Evolutionary conservation across 2,113 vertebrate genomes (phyloP), one percentile per base, ranked within the genome.

Genomic region (Pygoscelis adeliae): DNA sequence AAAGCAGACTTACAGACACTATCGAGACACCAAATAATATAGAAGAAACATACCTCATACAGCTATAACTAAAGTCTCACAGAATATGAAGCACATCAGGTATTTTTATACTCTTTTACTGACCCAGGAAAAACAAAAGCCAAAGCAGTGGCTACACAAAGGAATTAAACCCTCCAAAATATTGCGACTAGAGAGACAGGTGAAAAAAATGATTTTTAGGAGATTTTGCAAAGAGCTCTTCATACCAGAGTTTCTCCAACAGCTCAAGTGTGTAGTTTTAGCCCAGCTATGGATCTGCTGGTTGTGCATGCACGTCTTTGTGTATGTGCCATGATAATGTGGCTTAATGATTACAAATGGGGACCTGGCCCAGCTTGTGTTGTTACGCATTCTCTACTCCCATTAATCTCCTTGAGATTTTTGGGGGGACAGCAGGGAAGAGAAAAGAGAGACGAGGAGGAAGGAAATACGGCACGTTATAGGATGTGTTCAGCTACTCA

Each of bases 251-350:
- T 36, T 63, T 63, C 56, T 88, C 70, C 63, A 81, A 32, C 29
- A 80, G 49, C 26, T 65, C n/a, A 76, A 44, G 40, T 26, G 25
- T 69, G 34, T 5, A 46, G 46, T 30, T 80, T 26, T 25, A 58
- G 9, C 40, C 56, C 73, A 63, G 61, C 13, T 70, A 46, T 32
- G 29, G 38, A 32, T 56, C 70, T 83, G 47, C n/a, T n/a, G 22
- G 14, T 59, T 23, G 14, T 18, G 14, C 2, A 0, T 4, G 13
- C 50, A 59, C 0, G 0, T 13, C 6, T 42, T 23, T 47, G 50
- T 11, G 0, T 18, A 23, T 20, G 32, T 40, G 70, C 36, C 2
- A 0, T 38, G 67, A 42, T n/a, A 69, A 50, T 3, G 30, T 18
- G 13, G 34, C 36, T 84, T 46, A 27, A 65, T 20, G 16, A 49